These are phyloP conservation scores for Leptopilina drosophilae DNA, from an alignment of 2,888 invertebrate genomes.

Conservation along the genomic window DNA sequence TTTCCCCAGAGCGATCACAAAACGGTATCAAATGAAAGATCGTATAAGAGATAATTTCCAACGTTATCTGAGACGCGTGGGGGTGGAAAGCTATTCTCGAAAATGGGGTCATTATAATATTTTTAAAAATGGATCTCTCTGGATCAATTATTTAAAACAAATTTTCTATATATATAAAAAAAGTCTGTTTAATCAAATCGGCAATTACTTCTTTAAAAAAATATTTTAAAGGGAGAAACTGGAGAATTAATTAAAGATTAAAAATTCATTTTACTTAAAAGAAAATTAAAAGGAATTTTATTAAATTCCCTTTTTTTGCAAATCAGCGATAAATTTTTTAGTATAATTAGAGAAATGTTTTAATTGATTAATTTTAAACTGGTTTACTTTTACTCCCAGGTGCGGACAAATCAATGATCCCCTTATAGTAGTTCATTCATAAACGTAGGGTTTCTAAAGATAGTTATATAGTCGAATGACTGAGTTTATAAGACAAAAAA, in stretches of 20 bases:
- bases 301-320: no score
- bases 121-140: not conserved
- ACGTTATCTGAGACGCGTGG: not conserved
- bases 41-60: constrained; percentile 1
- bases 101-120: constrained; percentile 9
- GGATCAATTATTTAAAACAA: no score
- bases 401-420: constrained; percentile 5
- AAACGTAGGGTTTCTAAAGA: constrained; percentile 12
- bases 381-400: constrained; percentile 10
- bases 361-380: not conserved
- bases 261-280: no score
- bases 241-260: no score
- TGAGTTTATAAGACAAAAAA: not conserved
- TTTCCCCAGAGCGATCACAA: constrained; percentile 15
- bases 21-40: constrained; percentile 9
- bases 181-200: no score
- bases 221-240: no score
- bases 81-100: not conserved
- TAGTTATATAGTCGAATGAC: constrained; percentile 10
- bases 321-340: no score
- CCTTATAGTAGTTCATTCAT: constrained; percentile 20
- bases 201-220: no score
- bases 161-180: no score
- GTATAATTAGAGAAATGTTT: no score
- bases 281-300: no score